A percentile compares a stretch with the other conserved stretches of the same genome.
These are phyloP conservation scores for Heliconius ismenius DNA, from an alignment of 2,888 invertebrate species.

Conservation along the genomic window DNA sequence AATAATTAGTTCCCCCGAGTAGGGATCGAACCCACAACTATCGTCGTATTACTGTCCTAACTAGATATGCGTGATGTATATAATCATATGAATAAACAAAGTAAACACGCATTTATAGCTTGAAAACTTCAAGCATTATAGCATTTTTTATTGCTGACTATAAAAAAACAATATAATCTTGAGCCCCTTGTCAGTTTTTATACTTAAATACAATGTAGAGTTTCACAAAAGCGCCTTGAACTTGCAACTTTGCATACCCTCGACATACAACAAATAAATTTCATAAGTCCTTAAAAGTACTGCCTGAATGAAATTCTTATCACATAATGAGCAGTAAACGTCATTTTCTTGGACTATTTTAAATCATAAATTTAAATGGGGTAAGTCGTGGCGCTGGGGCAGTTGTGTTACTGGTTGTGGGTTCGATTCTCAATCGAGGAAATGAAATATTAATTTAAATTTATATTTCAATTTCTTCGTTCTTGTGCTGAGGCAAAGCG, in stretches of 20 bases:
- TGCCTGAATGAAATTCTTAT: slow-evolving; percentile 1
- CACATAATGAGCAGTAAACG: not conserved
- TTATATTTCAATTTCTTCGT: too few species aligned
- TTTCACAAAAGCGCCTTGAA: slow-evolving; percentile 32
- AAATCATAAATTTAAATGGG: not conserved
- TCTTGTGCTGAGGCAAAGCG: too few species aligned
- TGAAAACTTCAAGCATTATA: not conserved
- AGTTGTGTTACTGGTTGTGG: not conserved
- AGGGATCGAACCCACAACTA: not conserved
- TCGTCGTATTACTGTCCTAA: not conserved
- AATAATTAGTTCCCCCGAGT: too few species aligned
- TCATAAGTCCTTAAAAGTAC: not conserved
- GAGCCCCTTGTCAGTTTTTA: not conserved
- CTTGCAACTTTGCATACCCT: slow-evolving; percentile 28
- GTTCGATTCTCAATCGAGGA: too few species aligned
- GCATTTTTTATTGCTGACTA: not conserved
- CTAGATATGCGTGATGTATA: not conserved
- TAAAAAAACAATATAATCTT: not conserved
- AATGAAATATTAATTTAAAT: too few species aligned
- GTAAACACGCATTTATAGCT: not conserved
- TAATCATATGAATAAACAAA: not conserved
- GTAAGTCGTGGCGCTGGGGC: too few species aligned
- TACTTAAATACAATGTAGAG: slow-evolving; percentile 2
- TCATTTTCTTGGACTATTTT: not conserved
- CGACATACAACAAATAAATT: slow-evolving; percentile 29